Evolutionary conservation across 1,140 invertebrate species (phyloP), one percentile per base, ranked within the genome.

Genomic region (Mylabris phalerata): DNA sequence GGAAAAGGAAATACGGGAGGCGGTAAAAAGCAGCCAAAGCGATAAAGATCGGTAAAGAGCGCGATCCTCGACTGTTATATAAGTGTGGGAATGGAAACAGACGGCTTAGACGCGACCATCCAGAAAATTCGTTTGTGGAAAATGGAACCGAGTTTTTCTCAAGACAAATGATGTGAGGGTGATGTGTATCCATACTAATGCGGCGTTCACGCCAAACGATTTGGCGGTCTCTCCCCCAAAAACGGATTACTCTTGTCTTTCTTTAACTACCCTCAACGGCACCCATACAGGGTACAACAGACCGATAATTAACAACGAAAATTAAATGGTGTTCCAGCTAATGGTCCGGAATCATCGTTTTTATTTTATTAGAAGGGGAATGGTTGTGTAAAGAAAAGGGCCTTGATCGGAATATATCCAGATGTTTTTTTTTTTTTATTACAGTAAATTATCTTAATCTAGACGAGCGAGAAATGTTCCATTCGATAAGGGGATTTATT

Each of bases 91-190:
- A 62, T 56, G 39, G 48, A 50, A 58, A 55, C 56, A 61, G 60
- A 48, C 50, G 50, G 32, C 32, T 7, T 39, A 32, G 52, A 55
- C 46, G 68, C 69, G 65, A 61, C 69, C 67, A 70, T 55, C 62
- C 67, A 60, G 69, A 71, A 73, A 73, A 73, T 73, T 73, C 71
- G 71, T 73, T 73, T 73, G 71, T 73, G 65, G 68, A 71, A 73
- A 73, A 71, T 70, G 69, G 70, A 66, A 61, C 68, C 60, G 62
- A 66, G 68, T 71, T 71, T 71, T 73, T 69, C 63, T 66, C 64
- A 69, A 73, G 71, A 73, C 71, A 73, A 73, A 73, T 71, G 71
- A 73, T 73, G 67, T 67, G 63, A 65, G 41, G 67, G 69, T 63
- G 67, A 67, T 67, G 64, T 62, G 32, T 65, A 70, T 69, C 66